A percentile compares a stretch with the other conserved stretches of the same genome.
These are phyloP conservation scores for Bryconaethiops microstoma DNA, from an alignment of 2,797 vertebrate species.

Conservation along the genomic window DNA sequence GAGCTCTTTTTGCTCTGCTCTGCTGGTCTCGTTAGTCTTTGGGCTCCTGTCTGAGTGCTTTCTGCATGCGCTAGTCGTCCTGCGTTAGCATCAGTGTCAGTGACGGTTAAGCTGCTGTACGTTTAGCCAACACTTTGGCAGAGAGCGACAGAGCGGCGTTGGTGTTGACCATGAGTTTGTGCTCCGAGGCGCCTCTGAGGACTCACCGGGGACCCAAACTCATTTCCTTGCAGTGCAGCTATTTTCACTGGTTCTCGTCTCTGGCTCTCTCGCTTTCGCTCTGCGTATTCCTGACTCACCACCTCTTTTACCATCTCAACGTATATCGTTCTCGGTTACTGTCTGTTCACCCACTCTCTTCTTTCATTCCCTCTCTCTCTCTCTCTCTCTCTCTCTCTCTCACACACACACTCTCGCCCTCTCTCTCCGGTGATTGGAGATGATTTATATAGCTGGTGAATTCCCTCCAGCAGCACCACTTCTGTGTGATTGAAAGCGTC, in stretches of 20 bases:
- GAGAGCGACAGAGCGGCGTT: not conserved
- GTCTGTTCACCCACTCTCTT: constrained; percentile 30
- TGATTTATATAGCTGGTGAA: constrained; percentile 55
- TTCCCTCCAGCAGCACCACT: constrained; percentile 54
- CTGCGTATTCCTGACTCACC: constrained; percentile 16
- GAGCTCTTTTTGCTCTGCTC: constrained; percentile 11
- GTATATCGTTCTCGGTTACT: constrained; percentile 37
- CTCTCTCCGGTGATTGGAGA: constrained; percentile 31
- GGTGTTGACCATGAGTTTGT: not conserved
- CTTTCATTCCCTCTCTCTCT: constrained; percentile 3
- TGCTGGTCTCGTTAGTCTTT: constrained; percentile 9
- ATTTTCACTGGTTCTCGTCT: constrained; percentile 1
- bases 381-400: not conserved
- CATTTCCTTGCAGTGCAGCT: constrained; percentile 2
- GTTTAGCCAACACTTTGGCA: constrained; percentile 17
- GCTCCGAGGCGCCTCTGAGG: constrained; percentile 6
- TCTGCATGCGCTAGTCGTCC: constrained; percentile 6
- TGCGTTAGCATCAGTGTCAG: not conserved
- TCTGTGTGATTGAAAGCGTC: constrained; percentile 57
- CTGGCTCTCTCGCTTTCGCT: not conserved
- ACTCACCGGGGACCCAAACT: not conserved
- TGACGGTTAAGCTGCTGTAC: not conserved
- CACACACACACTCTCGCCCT: not conserved
- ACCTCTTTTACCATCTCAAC: constrained; percentile 5
- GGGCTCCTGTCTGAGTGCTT: not conserved